Evolutionary conservation across 2,113 vertebrate species (phyloP), one percentile per base, ranked within the genome.

Genomic region (Stercorarius parasiticus): DNA sequence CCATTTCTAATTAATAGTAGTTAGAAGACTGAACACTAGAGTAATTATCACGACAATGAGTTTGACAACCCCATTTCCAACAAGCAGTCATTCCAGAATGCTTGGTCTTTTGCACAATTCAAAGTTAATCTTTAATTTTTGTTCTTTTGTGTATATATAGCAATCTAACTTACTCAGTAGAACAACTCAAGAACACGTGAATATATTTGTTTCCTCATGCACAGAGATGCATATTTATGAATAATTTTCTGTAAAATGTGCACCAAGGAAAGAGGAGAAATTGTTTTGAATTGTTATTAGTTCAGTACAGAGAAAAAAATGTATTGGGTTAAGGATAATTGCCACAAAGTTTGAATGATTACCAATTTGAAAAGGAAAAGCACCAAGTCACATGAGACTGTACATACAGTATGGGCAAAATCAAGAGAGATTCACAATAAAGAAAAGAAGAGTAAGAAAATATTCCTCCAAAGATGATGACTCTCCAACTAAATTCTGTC

Each of bases 281-380:
- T 40, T 79, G 11, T 49, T 90, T 79, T 76, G 43, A 90, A 9
- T 82, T 66, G 29, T 55, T 89, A 87, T 76, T 87, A 56, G 20
- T 71, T 76, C 40, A 72, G 15, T 91, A 43, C 45, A 67, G 61
- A 87, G 50, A 18, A 76, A 90, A 66, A 70, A 45, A 32, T 10
- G 6, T n/a, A 40, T 20, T 69, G 11, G 17, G 2, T 61, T 94
- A 84, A 86, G 29, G 18, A 20, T 36, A 96, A 94, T 8, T 58
- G 17, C 26, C 43, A 76, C 22, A 40, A 50, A 73, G 83, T 80
- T 93, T 82, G 85, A 89, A 50, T 34, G 25, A 88, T 76, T 76
- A 73, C 64, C 88, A 56, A 79, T 88, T 86, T 88, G 79, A 77
- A 90, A 85, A 88, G 49, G 72, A 93, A 88, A 96, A 94, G 32